Evolutionary conservation across 2,888 invertebrate species (phyloP).

Genomic region (Leucophora obtusa): DNA sequence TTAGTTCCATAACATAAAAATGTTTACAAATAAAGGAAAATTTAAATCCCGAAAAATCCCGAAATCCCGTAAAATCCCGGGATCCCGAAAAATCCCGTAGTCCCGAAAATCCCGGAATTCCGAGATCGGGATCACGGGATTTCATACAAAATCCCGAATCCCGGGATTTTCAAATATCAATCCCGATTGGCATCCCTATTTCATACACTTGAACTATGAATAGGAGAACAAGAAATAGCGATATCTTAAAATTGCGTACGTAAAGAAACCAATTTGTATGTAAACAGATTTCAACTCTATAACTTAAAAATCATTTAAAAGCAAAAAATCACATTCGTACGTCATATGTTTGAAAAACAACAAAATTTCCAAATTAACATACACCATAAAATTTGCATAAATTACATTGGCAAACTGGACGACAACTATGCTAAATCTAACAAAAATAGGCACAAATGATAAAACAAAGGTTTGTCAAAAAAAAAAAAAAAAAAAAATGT

Average conservation of each 20-base stretch:
- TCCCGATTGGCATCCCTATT: no score
- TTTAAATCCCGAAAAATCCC: no score
- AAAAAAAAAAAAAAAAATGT: not conserved
- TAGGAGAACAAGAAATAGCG: not conserved
- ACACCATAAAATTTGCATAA: conserved; percentile 16
- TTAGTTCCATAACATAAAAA: no score
- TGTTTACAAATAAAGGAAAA: no score
- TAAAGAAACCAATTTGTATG: not conserved
- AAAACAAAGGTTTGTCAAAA: conserved; percentile 20
- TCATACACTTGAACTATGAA: no score
- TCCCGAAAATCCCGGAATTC: no score
- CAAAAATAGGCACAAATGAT: conserved; percentile 51
- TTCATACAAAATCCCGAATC: no score
- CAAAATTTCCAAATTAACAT: conserved; percentile 57
- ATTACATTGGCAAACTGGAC: conserved; percentile 52
- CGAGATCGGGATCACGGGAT: no score
- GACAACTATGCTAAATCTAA: conserved; percentile 57
- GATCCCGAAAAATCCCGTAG: no score
- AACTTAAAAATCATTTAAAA: conserved; percentile 45
- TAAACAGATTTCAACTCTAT: not conserved
- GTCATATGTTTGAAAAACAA: conserved; percentile 49
- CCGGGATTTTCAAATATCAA: no score
- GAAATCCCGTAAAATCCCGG: no score
- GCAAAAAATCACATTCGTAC: conserved; percentile 12
- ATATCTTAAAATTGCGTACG: not conserved